Percentiles rank a stretch among this genome's conserved stretches.
Evolutionary conservation across 2,888 invertebrate species (phyloP).

Genomic region (Tiliacea aurago): DNA sequence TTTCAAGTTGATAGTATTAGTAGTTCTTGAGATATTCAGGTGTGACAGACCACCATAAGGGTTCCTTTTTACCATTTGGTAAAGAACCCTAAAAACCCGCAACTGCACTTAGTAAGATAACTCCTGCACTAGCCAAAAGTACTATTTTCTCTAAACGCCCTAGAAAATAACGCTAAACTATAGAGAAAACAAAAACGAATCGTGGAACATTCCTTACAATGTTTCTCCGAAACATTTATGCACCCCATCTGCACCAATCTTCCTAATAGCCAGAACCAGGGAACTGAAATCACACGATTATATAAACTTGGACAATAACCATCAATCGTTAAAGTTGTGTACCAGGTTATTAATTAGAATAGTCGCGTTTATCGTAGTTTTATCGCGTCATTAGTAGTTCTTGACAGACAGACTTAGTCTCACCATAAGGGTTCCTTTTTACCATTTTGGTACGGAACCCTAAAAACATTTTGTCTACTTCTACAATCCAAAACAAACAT

Average conservation of each 20-base stretch:
- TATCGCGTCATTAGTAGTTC: no score
- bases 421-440: no score
- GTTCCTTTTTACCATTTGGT: no score
- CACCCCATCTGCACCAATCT: conserved; percentile 10
- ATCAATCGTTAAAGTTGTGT: conserved; percentile 60
- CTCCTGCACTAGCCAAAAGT: not conserved
- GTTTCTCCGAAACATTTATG: not conserved
- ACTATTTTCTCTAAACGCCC: conserved; percentile 6
- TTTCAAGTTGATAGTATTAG: no score
- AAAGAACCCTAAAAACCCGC: no score
- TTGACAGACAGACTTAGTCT: no score
- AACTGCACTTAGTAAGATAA: not conserved
- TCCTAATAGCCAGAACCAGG: conserved; percentile 30
- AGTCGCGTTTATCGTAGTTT: conserved; percentile 40
- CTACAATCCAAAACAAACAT: no score
- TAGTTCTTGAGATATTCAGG: no score
- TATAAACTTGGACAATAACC: conserved; percentile 63
- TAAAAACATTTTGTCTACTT: no score
- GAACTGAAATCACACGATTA: conserved; percentile 42
- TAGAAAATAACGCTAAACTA: not conserved
- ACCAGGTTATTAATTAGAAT: conserved; percentile 63
- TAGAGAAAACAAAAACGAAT: not conserved
- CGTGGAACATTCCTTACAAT: not conserved
- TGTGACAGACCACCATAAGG: no score
- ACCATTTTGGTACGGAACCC: no score